A percentile compares a stretch with the other conserved stretches of the same genome.
These are phyloP conservation scores for Theocolax elegans DNA, from an alignment of 1,140 invertebrate genomes.

Conservation along the genomic window DNA sequence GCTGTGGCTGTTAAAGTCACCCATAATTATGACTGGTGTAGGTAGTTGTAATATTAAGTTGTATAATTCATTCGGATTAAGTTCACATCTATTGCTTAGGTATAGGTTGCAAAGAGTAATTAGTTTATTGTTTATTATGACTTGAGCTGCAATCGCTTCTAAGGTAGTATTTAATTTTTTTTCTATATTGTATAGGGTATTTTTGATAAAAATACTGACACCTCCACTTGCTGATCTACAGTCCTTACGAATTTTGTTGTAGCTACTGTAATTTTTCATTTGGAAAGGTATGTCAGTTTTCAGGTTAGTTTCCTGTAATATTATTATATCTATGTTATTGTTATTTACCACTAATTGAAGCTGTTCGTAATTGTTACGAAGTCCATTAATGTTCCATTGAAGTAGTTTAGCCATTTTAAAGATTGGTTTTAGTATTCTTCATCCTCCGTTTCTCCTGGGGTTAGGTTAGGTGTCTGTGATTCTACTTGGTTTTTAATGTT, in stretches of 20 bases:
- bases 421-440: neutral
- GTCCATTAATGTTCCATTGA: neutral
- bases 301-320: neutral
- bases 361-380: neutral
- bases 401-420: neutral
- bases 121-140: neutral
- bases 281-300: neutral
- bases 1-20: conserved; percentile 54
- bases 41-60: conserved; percentile 50
- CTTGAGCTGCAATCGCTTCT: conserved; percentile 43
- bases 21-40: conserved; percentile 13
- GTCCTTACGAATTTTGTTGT: conserved; percentile 42
- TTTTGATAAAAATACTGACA: conserved; percentile 47
- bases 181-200: conserved; percentile 40
- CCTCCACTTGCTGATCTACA: conserved; percentile 45
- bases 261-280: neutral
- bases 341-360: neutral
- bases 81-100: conserved; percentile 39
- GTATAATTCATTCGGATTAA: conserved; percentile 41
- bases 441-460: neutral
- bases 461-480: too few relatives aligned
- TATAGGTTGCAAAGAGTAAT: neutral
- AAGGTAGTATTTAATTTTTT: conserved; percentile 44
- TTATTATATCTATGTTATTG: neutral
- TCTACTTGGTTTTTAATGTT: too few relatives aligned